phyloP scores from a whole-genome alignment of 2,113 vertebrate genomes.

The Pelodiscus sinensis region DNA sequence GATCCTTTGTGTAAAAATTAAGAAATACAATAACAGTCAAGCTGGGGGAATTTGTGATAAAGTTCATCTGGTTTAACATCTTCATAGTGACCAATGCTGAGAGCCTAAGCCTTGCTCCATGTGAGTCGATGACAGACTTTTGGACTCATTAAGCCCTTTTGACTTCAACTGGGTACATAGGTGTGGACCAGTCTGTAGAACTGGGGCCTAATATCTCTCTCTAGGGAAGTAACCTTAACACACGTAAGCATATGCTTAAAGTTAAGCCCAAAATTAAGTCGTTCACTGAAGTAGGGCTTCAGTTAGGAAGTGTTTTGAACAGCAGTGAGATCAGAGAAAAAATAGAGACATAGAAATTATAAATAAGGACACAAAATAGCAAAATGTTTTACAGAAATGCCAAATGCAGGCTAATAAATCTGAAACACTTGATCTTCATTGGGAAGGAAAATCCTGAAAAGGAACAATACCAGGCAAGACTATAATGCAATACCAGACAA shows the following conservation, averaged over 20 bases:
- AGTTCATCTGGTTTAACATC: not conserved
- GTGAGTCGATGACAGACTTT: not conserved
- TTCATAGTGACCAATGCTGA: not conserved
- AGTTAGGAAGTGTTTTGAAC: not conserved
- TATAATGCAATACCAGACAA: not conserved
- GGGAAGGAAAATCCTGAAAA: not conserved
- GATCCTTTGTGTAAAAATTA: too few relatives aligned
- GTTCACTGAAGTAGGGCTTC: not conserved
- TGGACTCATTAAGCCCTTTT: not conserved
- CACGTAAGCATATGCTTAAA: not conserved
- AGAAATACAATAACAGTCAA: not conserved
- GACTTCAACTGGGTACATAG: not conserved
- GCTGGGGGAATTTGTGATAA: not conserved
- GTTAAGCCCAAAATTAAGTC: not conserved
- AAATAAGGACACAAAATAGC: not conserved
- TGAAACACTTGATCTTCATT: not conserved
- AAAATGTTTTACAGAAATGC: not conserved
- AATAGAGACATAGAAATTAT: not conserved
- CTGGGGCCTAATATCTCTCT: not conserved
- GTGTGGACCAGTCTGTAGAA: not conserved
- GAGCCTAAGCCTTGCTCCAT: not conserved
- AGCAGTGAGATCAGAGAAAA: not conserved
- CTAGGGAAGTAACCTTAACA: not conserved
- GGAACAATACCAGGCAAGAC: not conserved
- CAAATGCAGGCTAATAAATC: not conserved